A percentile compares a stretch with the other conserved stretches of the same genome.
Evolutionary conservation across 2,113 vertebrate species (phyloP).

Genomic region (Salminus brasiliensis): DNA sequence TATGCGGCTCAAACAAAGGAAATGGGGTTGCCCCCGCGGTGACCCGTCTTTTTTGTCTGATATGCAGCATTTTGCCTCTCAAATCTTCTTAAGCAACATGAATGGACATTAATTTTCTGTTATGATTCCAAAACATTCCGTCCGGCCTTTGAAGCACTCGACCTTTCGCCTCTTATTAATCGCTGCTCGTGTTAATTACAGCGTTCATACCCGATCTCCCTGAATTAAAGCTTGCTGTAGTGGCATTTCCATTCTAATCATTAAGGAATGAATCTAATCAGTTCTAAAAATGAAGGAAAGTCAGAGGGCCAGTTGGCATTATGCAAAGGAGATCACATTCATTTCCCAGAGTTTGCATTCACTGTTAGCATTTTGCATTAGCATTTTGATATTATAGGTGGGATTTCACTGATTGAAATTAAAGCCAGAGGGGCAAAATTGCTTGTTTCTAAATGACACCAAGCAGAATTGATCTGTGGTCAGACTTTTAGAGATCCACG

Average conservation of each 20-base stretch:
- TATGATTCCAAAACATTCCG: not conserved
- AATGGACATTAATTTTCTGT: not conserved
- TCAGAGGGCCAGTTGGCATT: not conserved
- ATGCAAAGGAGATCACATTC: not conserved
- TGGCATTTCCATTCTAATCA: constrained; percentile 4
- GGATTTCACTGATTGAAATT: not conserved
- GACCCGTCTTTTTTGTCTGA: not conserved
- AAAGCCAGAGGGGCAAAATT: not conserved
- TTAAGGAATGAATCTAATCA: constrained; percentile 10
- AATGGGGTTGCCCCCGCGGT: not conserved
- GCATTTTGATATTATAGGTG: not conserved
- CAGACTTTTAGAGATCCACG: too few relatives aligned
- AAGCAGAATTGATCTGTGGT: too few relatives aligned
- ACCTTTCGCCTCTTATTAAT: not conserved
- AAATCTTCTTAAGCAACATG: not conserved
- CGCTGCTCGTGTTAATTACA: not conserved
- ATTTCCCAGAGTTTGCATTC: not conserved
- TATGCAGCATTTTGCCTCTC: not conserved
- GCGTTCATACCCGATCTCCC: not conserved
- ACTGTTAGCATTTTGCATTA: not conserved
- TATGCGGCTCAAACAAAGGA: not conserved
- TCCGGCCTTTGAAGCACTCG: not conserved
- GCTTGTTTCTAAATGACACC: not conserved
- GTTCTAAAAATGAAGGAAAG: not conserved
- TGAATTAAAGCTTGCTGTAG: constrained; percentile 1